A percentile compares a stretch with the other conserved stretches of the same genome.
Conservation (phyloP, 2,113 vertebrate genomes). For the Hepsetus odoe region DNA sequence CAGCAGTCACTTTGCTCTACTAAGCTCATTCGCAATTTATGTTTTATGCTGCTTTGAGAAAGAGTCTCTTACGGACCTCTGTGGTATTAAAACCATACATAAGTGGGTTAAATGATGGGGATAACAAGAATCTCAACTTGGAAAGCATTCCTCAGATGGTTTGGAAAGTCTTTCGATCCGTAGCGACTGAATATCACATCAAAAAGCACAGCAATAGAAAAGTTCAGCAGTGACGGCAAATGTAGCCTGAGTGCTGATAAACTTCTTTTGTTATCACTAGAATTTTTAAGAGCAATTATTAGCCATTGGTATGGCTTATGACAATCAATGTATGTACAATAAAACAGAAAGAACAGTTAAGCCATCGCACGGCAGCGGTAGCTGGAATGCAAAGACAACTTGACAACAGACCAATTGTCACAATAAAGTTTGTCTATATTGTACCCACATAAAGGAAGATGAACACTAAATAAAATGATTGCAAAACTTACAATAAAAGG, state of each 20-base stretch:
- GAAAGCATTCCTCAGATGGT: slow-evolving; percentile 22
- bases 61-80: slow-evolving; percentile 24
- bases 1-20: not conserved
- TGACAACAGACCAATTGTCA: slow-evolving; percentile 48
- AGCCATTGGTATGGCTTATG: slow-evolving; percentile 21
- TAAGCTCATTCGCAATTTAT: not conserved
- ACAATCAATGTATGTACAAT: slow-evolving; percentile 1
- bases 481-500: not conserved
- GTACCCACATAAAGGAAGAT: slow-evolving; percentile 30
- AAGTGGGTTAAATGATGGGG: slow-evolving; percentile 44
- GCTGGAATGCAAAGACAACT: slow-evolving; percentile 39
- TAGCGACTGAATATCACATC: slow-evolving; percentile 43
- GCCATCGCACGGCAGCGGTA: slow-evolving; percentile 28
- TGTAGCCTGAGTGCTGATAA: slow-evolving; percentile 41
- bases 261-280: slow-evolving; percentile 37
- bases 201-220: slow-evolving; percentile 39
- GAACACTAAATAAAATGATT: not conserved
- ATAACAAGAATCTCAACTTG: slow-evolving; percentile 39
- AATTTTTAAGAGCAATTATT: slow-evolving; percentile 25
- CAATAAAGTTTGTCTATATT: slow-evolving; percentile 42
- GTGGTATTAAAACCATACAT: slow-evolving; percentile 45
- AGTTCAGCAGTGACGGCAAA: slow-evolving; percentile 38
- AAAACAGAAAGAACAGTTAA: not conserved
- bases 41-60: not conserved
- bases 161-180: slow-evolving; percentile 23